These are phyloP conservation scores for Eupithecia insigniata DNA, from an alignment of 2,888 invertebrate species.

Conservation along the genomic window DNA sequence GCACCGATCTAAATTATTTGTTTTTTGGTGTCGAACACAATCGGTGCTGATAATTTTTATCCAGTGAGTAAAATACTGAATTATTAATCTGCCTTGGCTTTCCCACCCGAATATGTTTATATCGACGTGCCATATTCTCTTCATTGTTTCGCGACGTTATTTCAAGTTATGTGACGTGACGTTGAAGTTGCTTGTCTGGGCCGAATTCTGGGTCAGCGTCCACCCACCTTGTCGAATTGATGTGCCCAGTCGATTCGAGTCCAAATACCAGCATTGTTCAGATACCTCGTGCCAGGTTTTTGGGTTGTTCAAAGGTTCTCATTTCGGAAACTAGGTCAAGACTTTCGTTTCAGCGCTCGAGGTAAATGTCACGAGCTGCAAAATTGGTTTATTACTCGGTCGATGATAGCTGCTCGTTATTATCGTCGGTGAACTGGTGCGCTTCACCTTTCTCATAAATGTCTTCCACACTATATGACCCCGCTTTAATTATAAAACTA, in stretches of 20 bases:
- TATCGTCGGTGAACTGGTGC: not conserved
- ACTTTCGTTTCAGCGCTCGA: constrained; percentile 34
- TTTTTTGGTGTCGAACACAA: not conserved
- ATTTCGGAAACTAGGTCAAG: constrained; percentile 37
- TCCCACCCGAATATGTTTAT: not conserved
- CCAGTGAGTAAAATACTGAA: not conserved
- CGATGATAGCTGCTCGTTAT: constrained; percentile 7
- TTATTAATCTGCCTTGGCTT: not conserved
- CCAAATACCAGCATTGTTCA: constrained; percentile 23
- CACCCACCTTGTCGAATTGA: constrained; percentile 42
- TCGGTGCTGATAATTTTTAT: not conserved
- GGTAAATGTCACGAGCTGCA: constrained; percentile 27
- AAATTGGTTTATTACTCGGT: constrained; percentile 14
- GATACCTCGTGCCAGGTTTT: constrained; percentile 28
- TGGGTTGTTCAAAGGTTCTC: constrained; percentile 29
- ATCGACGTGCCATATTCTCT: not conserved
- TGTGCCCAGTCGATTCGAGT: constrained; percentile 34
- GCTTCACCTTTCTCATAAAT: not conserved
- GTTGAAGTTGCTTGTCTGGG: constrained; percentile 25
- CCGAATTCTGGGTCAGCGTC: constrained; percentile 39
- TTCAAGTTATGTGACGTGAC: constrained; percentile 5
- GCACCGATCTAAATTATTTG: not conserved
- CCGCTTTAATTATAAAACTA: not conserved
- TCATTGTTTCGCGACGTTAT: not conserved
- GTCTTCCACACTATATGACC: not conserved